Conservation (phyloP, 2,797 vertebrate genomes). For the Clarias platycephalus region DNA sequence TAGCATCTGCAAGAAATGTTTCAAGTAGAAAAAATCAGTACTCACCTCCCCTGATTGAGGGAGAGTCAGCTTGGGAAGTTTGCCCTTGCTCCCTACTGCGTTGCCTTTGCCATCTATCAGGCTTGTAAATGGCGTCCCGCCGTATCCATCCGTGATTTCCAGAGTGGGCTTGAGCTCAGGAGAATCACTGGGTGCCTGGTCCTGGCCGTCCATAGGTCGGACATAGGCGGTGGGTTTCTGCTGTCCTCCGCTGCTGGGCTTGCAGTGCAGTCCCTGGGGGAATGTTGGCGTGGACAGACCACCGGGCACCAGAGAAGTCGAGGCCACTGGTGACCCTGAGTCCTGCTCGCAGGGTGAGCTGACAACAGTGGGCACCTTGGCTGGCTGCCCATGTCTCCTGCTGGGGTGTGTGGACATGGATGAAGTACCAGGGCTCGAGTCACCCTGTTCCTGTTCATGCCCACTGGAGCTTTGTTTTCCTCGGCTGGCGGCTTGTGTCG, state of each 20-base stretch:
- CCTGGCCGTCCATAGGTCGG: conserved; percentile 95
- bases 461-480: conserved; percentile 77
- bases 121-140: conserved; percentile 80
- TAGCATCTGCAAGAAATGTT: conserved; percentile 35
- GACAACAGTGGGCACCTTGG: conserved; percentile 63
- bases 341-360: conserved; percentile 64
- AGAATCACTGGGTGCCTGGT: conserved; percentile 84
- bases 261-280: conserved; percentile 82
- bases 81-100: conserved; percentile 81
- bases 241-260: conserved; percentile 79
- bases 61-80: conserved; percentile 92
- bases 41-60: conserved; percentile 92
- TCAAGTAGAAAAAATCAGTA: conserved; percentile 49
- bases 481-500: conserved; percentile 63
- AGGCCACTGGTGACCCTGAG: conserved; percentile 85
- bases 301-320: conserved; percentile 87
- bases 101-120: conserved; percentile 81
- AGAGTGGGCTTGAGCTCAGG: conserved; percentile 85
- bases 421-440: conserved; percentile 75
- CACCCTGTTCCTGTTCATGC: conserved; percentile 88
- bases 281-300: conserved; percentile 85
- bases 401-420: conserved; percentile 72
- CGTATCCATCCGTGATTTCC: conserved; percentile 85
- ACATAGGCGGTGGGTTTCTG: conserved; percentile 97
- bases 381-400: conserved; percentile 72